Evolutionary conservation across 2,113 vertebrate genomes (phyloP).

Genomic region (Cryptoleucopteryx plumbea): DNA sequence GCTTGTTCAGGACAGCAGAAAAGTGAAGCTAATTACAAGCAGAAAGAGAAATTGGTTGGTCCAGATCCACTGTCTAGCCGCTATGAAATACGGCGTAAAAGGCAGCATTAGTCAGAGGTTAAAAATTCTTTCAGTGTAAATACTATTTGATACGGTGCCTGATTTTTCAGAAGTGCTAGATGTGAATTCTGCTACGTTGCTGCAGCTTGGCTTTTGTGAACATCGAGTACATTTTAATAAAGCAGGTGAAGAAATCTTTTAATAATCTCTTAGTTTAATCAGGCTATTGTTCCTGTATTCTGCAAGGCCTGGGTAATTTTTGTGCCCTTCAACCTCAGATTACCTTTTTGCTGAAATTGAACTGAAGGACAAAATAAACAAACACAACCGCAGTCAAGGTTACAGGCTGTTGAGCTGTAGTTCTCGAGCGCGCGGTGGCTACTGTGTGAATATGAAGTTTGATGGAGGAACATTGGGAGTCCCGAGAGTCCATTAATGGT

Average conservation of each 20-base stretch:
- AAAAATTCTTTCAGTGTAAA: neutral
- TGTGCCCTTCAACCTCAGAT: neutral
- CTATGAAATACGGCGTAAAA: neutral
- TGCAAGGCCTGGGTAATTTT: neutral
- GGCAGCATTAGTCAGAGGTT: neutral
- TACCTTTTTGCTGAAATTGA: neutral
- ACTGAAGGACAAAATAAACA: neutral
- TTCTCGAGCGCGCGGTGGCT: neutral
- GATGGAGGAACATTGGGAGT: rapidly evolving
- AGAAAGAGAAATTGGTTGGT: neutral
- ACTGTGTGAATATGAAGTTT: rapidly evolving
- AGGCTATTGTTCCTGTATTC: neutral
- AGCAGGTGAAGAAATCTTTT: neutral
- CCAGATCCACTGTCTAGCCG: neutral
- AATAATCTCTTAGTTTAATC: neutral
- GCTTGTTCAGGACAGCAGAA: conserved; percentile 8
- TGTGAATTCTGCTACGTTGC: neutral
- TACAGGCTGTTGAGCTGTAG: neutral
- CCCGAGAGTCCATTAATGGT: neutral
- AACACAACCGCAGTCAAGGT: rapidly evolving
- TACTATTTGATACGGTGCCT: neutral
- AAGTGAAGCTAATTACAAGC: conserved; percentile 13
- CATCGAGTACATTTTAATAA: neutral
- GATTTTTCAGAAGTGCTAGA: neutral
- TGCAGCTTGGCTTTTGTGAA: neutral